Base-by-base conservation (phyloP, 2,797 vertebrate species). In the Harpagifer antarcticus region DNA sequence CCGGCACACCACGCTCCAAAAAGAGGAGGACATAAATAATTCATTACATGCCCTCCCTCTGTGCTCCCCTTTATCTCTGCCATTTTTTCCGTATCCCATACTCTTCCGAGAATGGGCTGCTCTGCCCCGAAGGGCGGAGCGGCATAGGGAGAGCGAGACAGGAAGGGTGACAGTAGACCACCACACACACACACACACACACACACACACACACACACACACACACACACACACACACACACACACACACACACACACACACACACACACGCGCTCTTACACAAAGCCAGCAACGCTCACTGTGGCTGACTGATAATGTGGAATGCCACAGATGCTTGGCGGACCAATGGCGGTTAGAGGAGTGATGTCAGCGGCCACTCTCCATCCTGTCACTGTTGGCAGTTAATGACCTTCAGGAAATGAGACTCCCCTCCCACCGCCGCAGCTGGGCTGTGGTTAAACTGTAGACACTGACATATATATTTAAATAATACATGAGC, bases 251-350 rank as follows among this genome's bases (percentile, higher is more conserved):
- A 40, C 72, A 49, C 67, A 47, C 56, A 52, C 63, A 27, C 70
- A 16, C 44, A 17, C 50, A 56, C 44, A 23, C 17, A 52, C 70
- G n/a, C n/a, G n/a, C n/a, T n/a, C n/a, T n/a, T n/a, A 60, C 65
- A 55, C 63, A 83, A 76, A 82, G 78, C 57, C 8, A 40, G 40
- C 31, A 0, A 69, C 45, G 5, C 74, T 68, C 33, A n/a, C 61
- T 89, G 54, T 84, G 88, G 79, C 65, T 89, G 86, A 80, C 83
- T 91, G 86, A 89, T 91, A 78, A 89, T 90, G 84, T 82, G 88
- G 82, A 88, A 90, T 88, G 89, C 58, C 74, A 75, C 47, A 77
- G 81, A 86, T 71, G 74, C 73, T 74, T 68, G 75, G 65, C n/a
- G n/a, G n/a, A n/a, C n/a, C n/a, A n/a, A n/a, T n/a, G n/a, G n/a